Percentiles rank a stretch among this genome's conserved stretches.
These are phyloP conservation scores for Caprella mutica DNA, from an alignment of 2,888 invertebrate genomes.

Conservation along the genomic window DNA sequence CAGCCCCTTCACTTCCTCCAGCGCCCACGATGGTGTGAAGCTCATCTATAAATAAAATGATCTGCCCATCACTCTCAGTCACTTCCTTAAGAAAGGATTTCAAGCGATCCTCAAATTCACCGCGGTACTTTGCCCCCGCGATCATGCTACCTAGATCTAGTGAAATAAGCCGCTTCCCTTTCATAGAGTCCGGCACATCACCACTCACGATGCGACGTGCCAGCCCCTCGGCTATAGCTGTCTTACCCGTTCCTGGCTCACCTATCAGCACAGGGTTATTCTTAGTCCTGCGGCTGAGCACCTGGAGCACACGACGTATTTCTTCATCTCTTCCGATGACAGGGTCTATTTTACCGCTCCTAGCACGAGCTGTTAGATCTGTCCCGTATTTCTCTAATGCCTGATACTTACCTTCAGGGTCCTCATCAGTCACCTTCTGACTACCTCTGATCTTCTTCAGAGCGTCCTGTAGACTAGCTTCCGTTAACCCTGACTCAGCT, in stretches of 20 bases:
- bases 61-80: not conserved
- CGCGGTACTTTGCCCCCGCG: not conserved
- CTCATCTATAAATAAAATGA: constrained; percentile 37
- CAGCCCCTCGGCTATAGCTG: not conserved
- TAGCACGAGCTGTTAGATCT: not conserved
- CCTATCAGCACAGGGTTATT: not conserved
- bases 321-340: not conserved
- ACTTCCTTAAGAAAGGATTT: not conserved
- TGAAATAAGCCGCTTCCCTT: not conserved
- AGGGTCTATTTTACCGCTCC: not conserved
- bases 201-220: constrained; percentile 4
- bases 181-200: constrained; percentile 31
- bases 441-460: not conserved
- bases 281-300: not conserved
- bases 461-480: not conserved
- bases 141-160: not conserved
- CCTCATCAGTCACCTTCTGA: not conserved
- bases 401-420: not conserved
- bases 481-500: not conserved
- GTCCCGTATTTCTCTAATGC: not conserved
- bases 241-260: not conserved
- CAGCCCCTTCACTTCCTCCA: constrained; percentile 30
- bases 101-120: not conserved
- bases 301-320: not conserved
- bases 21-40: constrained; percentile 37